Conservation (phyloP, 2,888 invertebrate species). For the Rhagium mordax region DNA sequence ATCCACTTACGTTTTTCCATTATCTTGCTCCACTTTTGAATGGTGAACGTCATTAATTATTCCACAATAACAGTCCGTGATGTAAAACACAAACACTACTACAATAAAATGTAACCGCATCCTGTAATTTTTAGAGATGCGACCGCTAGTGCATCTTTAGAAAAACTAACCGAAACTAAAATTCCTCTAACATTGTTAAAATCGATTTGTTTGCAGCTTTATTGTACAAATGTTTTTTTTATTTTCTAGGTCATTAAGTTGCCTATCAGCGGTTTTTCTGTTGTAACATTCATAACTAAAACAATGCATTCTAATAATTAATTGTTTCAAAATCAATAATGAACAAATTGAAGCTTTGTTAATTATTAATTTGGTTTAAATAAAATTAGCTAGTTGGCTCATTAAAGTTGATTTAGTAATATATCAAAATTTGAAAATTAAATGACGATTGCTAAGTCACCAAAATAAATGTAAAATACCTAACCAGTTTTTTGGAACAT, state of each 20-base stretch:
- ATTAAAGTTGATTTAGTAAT: too few species aligned
- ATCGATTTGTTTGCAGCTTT: background rate
- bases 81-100: constrained; percentile 1
- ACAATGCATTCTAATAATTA: background rate
- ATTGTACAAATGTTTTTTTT: background rate
- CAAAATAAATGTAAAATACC: too few species aligned
- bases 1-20: constrained; percentile 2
- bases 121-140: background rate
- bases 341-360: background rate
- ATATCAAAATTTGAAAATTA: too few species aligned
- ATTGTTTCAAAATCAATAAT: background rate
- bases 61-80: background rate
- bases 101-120: background rate
- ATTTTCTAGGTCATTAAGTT: constrained; percentile 8
- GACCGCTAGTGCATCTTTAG: constrained; percentile 5
- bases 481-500: too few species aligned
- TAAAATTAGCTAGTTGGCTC: background rate
- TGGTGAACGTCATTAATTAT: background rate
- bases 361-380: background rate
- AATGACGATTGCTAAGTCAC: too few species aligned
- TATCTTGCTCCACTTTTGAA: background rate
- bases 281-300: background rate
- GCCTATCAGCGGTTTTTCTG: constrained; percentile 8
- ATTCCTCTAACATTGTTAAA: background rate
- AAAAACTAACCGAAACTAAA: background rate